phyloP scores from a whole-genome alignment of 2,113 vertebrate genomes.

The Pipra filicauda region DNA sequence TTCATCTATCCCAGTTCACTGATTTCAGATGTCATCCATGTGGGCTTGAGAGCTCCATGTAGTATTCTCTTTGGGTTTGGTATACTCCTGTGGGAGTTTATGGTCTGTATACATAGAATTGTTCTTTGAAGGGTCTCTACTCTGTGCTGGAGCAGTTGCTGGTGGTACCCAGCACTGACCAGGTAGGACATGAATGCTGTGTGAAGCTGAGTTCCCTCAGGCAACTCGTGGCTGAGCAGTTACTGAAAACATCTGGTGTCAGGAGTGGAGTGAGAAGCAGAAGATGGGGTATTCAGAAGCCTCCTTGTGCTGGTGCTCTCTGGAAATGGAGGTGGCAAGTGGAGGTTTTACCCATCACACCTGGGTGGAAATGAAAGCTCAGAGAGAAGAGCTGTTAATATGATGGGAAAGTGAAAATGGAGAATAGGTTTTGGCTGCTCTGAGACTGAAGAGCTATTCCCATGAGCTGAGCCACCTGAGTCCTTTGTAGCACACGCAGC shows the following conservation, averaged over 20 bases:
- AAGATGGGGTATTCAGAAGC: neutral
- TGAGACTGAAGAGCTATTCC: neutral
- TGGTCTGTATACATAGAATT: neutral
- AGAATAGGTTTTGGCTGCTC: neutral
- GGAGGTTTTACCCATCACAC: neutral
- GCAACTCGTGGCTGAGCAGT: neutral
- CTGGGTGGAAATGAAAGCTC: neutral
- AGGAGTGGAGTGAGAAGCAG: neutral
- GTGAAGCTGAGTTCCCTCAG: neutral
- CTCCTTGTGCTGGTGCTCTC: fast-evolving
- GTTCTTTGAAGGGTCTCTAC: neutral
- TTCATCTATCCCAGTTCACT: neutral
- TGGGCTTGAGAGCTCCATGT: neutral
- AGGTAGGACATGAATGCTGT: neutral
- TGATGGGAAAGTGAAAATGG: neutral
- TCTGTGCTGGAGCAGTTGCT: neutral
- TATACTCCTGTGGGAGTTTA: neutral
- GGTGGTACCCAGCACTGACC: neutral
- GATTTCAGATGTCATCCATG: neutral
- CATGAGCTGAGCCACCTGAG: neutral
- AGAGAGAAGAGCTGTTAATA: neutral
- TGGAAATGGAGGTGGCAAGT: neutral
- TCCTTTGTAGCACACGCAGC: neutral
- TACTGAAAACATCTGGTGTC: neutral
- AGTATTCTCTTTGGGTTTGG: neutral